These are phyloP conservation scores for Dendropsophus ebraccatus DNA, from an alignment of 2,113 vertebrate genomes.

Conservation along the genomic window DNA sequence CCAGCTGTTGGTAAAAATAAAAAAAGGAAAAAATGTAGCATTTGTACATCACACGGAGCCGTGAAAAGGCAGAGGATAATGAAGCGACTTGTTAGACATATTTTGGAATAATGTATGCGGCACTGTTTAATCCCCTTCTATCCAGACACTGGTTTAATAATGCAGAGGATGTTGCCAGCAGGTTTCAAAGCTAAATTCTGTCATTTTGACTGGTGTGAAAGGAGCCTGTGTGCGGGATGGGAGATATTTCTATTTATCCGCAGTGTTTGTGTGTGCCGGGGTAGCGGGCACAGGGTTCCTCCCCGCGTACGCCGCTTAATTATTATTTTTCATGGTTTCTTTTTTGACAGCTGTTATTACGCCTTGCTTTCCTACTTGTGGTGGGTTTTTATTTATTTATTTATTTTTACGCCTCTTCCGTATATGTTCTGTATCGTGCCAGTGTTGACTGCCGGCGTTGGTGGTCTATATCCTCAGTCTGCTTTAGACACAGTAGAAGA, in stretches of 20 bases:
- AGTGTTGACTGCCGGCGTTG: too few relatives aligned
- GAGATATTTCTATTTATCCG: constrained; percentile 1
- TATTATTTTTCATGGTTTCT: neutral
- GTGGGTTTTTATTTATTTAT: too few relatives aligned
- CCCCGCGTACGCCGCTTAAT: neutral
- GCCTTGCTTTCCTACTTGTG: neutral
- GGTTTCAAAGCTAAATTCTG: constrained; percentile 51
- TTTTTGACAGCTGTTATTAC: neutral
- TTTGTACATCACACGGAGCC: constrained; percentile 83
- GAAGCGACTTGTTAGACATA: constrained; percentile 76
- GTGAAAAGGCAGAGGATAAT: constrained; percentile 76
- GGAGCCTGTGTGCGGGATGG: constrained; percentile 36
- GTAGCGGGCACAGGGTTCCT: neutral
- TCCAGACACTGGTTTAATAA: constrained; percentile 44
- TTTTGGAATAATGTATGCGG: constrained; percentile 68
- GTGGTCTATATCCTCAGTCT: too few relatives aligned
- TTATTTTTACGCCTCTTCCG: too few relatives aligned
- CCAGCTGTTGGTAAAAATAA: constrained; percentile 82
- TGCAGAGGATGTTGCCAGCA: constrained; percentile 51
- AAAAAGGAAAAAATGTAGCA: constrained; percentile 78
- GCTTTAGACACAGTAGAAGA: too few relatives aligned
- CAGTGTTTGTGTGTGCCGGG: neutral
- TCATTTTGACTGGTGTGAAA: constrained; percentile 20
- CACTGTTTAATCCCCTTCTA: constrained; percentile 53
- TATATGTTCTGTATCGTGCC: too few relatives aligned